phyloP scores from a whole-genome alignment of 2,888 invertebrate genomes.

The Meliscaeva auricollis region DNA sequence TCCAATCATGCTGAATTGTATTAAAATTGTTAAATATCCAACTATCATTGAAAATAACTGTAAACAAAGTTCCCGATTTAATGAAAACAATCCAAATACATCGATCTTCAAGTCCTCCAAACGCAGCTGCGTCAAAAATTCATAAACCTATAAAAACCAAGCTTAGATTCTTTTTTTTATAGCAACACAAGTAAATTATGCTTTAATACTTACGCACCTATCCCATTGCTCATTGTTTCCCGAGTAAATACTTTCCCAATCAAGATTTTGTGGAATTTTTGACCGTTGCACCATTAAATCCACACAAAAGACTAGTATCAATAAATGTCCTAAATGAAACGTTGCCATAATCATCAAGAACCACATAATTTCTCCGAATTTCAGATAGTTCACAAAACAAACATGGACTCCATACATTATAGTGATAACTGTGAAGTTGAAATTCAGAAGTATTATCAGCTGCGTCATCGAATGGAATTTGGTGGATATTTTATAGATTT shows the following conservation, averaged over 20 bases:
- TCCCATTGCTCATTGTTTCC: slow-evolving; percentile 81
- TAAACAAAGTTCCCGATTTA: slow-evolving; percentile 7
- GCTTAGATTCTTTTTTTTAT: neutral
- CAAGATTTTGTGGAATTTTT: slow-evolving; percentile 77
- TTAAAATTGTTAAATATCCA: slow-evolving; percentile 10
- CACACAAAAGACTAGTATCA: slow-evolving; percentile 78
- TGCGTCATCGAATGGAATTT: slow-evolving; percentile 79
- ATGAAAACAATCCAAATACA: slow-evolving; percentile 6
- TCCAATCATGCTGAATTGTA: slow-evolving; percentile 25
- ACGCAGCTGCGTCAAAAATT: neutral
- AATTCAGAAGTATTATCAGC: slow-evolving; percentile 80
- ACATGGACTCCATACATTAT: slow-evolving; percentile 78
- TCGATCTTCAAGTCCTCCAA: slow-evolving; percentile 1
- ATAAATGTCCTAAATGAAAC: slow-evolving; percentile 78
- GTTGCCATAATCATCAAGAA: slow-evolving; percentile 75
- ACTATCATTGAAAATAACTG: neutral
- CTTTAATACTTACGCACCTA: slow-evolving; percentile 78
- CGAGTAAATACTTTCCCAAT: slow-evolving; percentile 79
- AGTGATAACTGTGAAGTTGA: slow-evolving; percentile 79
- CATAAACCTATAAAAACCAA: neutral
- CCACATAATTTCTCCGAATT: slow-evolving; percentile 64
- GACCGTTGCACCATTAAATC: slow-evolving; percentile 78
- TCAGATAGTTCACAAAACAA: slow-evolving; percentile 77
- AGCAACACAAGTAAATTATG: too few relatives aligned
- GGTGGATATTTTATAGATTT: slow-evolving; percentile 77